Base-by-base conservation (phyloP, 2,797 vertebrate species). In the Chaenodraco wilsoni region DNA sequence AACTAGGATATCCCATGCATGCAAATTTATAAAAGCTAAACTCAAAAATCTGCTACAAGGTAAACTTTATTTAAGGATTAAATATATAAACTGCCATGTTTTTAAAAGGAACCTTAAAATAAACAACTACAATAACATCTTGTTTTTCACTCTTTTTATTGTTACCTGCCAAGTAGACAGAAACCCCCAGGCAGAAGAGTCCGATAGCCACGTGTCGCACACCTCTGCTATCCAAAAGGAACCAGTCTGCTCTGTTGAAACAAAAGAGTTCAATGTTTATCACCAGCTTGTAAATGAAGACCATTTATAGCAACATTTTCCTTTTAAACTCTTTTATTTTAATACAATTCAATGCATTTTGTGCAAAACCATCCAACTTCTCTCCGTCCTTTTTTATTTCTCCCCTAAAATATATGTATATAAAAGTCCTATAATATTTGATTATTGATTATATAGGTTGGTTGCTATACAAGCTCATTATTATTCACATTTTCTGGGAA, bases 91-190 rank as follows among this genome's bases (percentile, higher is more conserved):
- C 10, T 62, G 52, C 6, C 27, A 50, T 11, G 50, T 52, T 48
- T 14, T 50, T 27, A 4, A 27, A 65, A 51, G 7, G 41, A 57
- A 72, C 65, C 61, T 9, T 50, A 17, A 21, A 17, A 49, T 23
- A 58, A 21, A 40, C 13, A 37, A 37, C 33, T 37, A 19, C 6
- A 4, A 13, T 37, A 23, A 13, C 41, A 43, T 31, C 9, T 10
- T 23, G 31, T 54, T 70, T 69, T 46, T 52, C 13, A 19, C 5
- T 56, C 9, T 48, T 65, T 63, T 55, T 4, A 71, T 37, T 79
- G 94, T 84, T 93, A 96, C 98, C 98, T 96, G 96, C 95, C 33
- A 99, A 87, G 74, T 98, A 99, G 63, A 96, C 91, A 0, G 94
- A 95, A 81, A 97, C 78, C 13, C 96, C 96, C 0, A 96, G 93